phyloP scores from a whole-genome alignment of 2,113 vertebrate genomes.

The Rallus limicola region DNA sequence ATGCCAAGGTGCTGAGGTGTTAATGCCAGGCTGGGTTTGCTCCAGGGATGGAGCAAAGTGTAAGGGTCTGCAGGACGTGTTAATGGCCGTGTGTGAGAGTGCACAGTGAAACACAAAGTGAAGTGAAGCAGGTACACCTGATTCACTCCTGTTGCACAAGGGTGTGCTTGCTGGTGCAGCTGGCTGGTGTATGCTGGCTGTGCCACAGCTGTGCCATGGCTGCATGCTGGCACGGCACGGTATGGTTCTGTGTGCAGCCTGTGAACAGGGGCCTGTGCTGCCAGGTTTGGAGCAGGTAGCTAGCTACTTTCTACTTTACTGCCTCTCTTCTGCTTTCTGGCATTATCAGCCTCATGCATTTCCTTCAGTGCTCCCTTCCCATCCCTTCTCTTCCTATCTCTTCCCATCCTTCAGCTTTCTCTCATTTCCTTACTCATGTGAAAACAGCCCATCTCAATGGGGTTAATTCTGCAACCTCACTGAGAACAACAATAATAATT shows the following conservation, averaged over 20 bases:
- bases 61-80: not conserved
- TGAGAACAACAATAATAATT: not conserved
- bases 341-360: not conserved
- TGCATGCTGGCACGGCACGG: not conserved
- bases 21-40: not conserved
- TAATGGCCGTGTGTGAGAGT: not conserved
- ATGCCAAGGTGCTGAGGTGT: not conserved
- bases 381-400: too few species aligned
- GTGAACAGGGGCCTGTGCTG: not conserved
- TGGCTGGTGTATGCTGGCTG: not conserved
- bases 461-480: not conserved
- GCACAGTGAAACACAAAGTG: not conserved
- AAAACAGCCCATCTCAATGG: not conserved
- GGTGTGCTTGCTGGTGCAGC: not conserved
- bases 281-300: not conserved
- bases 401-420: rapidly evolving
- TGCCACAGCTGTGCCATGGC: rapidly evolving
- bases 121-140: too few species aligned
- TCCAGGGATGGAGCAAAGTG: not conserved
- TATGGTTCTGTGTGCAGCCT: too few species aligned
- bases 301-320: not conserved
- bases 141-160: not conserved
- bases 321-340: not conserved
- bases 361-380: too few species aligned
- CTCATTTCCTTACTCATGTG: not conserved